Conservation (phyloP, 2,113 vertebrate genomes). For the Murina feae region DNA sequence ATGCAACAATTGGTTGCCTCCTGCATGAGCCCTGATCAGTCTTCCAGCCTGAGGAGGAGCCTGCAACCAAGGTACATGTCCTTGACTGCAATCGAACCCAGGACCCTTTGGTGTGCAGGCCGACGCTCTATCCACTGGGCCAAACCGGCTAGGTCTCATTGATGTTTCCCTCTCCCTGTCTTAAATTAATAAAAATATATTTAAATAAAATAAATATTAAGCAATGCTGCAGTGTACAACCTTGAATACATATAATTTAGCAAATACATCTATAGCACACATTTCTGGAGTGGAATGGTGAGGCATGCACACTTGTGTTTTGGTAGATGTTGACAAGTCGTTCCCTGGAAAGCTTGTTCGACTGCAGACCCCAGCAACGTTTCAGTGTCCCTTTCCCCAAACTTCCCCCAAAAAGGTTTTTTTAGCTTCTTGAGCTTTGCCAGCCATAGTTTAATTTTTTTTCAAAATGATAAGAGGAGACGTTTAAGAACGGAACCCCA, state of each 20-base stretch:
- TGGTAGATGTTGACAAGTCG: neutral
- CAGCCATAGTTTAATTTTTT: neutral
- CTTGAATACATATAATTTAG: neutral
- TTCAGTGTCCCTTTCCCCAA: neutral
- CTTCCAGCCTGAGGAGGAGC: neutral
- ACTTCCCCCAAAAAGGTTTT: neutral
- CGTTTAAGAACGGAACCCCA: constrained; percentile 6
- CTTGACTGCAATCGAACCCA: neutral
- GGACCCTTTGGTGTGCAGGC: neutral
- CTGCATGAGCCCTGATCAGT: neutral
- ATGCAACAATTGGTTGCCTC: neutral
- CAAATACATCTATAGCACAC: neutral
- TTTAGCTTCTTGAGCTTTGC: constrained; percentile 15
- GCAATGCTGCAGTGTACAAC: neutral
- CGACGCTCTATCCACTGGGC: neutral
- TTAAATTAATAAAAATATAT: too few relatives aligned
- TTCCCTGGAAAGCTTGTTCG: neutral
- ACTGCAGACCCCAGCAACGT: neutral
- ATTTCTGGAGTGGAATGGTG: constrained; percentile 5
- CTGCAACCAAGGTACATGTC: neutral
- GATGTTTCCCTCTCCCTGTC: too few relatives aligned
- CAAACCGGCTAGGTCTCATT: too few relatives aligned
- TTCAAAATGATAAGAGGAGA: constrained; percentile 38
- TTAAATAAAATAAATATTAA: neutral
- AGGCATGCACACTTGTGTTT: neutral